Conservation (phyloP, 2,888 invertebrate genomes). For the Acronicta psi region DNA sequence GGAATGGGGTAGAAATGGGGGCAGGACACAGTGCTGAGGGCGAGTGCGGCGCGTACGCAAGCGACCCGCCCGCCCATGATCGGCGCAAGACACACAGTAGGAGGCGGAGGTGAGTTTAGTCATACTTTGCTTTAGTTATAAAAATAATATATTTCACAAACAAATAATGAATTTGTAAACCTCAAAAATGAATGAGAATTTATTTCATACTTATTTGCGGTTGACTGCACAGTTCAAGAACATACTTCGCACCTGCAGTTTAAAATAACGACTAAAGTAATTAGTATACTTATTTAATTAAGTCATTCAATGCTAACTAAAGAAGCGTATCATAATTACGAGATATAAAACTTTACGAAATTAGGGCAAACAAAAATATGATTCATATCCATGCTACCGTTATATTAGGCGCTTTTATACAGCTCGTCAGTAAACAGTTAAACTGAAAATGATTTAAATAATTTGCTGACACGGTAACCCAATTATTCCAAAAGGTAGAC, state of each 20-base stretch:
- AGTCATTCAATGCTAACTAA: conserved; percentile 27
- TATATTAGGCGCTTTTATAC: conserved; percentile 25
- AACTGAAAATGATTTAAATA: neutral
- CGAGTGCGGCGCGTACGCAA: conserved; percentile 83
- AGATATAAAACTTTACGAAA: conserved; percentile 12
- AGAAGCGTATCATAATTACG: conserved; percentile 15
- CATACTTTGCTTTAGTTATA: neutral
- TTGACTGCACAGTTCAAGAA: neutral
- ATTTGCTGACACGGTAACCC: no score
- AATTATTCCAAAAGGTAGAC: no score
- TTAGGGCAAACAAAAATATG: conserved; percentile 21
- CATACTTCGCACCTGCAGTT: neutral
- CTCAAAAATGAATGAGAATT: neutral
- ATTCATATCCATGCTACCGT: conserved; percentile 10
- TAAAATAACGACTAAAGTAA: neutral
- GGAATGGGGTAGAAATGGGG: conserved; percentile 86
- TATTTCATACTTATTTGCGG: neutral
- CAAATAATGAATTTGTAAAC: no score
- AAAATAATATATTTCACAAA: neutral
- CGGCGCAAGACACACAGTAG: conserved; percentile 78
- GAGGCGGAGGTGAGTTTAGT: conserved; percentile 81
- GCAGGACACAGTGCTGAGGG: conserved; percentile 87
- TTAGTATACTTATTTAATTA: neutral
- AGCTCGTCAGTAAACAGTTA: neutral
- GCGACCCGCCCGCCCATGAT: conserved; percentile 85